These are phyloP conservation scores for Dicaeum eximium DNA, from an alignment of 2,113 vertebrate genomes.

Conservation along the genomic window DNA sequence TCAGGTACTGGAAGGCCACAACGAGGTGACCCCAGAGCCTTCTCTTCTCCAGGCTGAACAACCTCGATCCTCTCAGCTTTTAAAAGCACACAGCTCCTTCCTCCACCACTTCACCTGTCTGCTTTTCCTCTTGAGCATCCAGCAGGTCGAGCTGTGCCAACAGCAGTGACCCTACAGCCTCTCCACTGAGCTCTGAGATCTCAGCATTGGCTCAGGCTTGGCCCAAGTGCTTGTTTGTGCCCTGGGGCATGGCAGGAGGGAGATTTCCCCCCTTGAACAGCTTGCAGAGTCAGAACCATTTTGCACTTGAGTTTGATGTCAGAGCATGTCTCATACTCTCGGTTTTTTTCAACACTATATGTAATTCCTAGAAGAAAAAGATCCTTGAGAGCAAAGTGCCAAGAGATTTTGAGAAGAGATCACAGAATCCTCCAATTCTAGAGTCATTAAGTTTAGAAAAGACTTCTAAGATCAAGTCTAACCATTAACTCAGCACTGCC, in stretches of 20 bases:
- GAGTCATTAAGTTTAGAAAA: neutral
- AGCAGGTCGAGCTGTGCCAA: neutral
- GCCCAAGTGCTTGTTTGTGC: neutral
- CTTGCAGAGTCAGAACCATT: neutral
- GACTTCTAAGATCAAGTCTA: neutral
- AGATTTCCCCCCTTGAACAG: neutral
- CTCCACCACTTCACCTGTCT: neutral
- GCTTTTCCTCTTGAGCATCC: neutral
- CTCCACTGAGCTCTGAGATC: neutral
- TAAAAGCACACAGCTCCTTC: neutral
- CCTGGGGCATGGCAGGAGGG: neutral
- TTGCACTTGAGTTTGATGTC: neutral
- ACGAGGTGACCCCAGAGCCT: neutral
- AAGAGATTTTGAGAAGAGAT: neutral
- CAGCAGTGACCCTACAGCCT: neutral
- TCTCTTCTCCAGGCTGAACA: neutral
- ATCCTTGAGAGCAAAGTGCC: neutral
- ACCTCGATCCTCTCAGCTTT: neutral
- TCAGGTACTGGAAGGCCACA: neutral
- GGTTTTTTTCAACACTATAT: neutral
- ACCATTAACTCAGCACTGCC: neutral
- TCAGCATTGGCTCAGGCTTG: neutral
- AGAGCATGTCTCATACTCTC: neutral
- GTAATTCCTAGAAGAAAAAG: neutral
- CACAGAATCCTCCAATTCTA: neutral